Evolutionary conservation across 2,888 invertebrate genomes (phyloP), one percentile per base, ranked within the genome.

Genomic region (Azorinus chamasolen): DNA sequence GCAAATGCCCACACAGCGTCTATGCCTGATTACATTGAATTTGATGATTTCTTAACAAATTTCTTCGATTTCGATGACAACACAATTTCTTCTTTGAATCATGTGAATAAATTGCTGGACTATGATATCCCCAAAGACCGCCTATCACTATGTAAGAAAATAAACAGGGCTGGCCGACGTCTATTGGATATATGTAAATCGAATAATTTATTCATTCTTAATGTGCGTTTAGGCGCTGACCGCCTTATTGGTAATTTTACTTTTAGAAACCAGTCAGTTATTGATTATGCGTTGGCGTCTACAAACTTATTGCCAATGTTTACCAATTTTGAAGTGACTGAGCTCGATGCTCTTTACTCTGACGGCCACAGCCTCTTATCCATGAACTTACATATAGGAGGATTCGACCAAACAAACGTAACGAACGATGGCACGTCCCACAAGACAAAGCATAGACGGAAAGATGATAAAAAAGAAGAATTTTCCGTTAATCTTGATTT

Each of bases 341-440:
- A 66, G 20, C 27, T 51, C 39, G 66, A 66, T 41, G 18, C 50
- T 5, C 14, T 68, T n/a, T 59, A 51, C 18, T 68, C 68, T 10
- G 58, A 68, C 27, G 68, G 68, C 10, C 68, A 68, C 32, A 22
- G 18, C 51, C n/a, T 54, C 4, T 32, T 64, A 14, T 53, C 41
- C 22, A 4, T 50, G 12, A 14, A 37, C 3, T 24, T 63, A 12
- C 2, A 10, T 63, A n/a, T n/a, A n/a, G n/a, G n/a, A n/a, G n/a
- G n/a, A n/a, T n/a, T n/a, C n/a, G n/a, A n/a, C n/a, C n/a, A n/a
- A n/a, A n/a, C n/a, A n/a, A n/a, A n/a, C n/a, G n/a, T n/a, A n/a
- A n/a, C n/a, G n/a, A n/a, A n/a, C n/a, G n/a, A n/a, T n/a, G n/a
- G n/a, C n/a, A n/a, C n/a, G n/a, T n/a, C n/a, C n/a, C n/a, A n/a